Evolutionary conservation across 2,113 vertebrate species (phyloP), one percentile per base, ranked within the genome.

Genomic region (Larimichthys crocea): DNA sequence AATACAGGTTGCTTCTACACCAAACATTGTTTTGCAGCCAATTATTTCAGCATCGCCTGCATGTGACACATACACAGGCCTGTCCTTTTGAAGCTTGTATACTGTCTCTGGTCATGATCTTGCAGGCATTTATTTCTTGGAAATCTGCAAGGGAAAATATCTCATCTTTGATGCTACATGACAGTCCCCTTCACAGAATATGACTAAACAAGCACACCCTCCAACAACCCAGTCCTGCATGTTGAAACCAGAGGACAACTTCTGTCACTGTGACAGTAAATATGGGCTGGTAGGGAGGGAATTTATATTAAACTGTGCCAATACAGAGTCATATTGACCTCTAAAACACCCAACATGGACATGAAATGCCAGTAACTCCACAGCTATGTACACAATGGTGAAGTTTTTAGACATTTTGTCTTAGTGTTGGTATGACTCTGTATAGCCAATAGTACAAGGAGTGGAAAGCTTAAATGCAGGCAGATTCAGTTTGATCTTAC

Each of bases 51-150:
- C n/a, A 61, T 79, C 57, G 74, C 74, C 80, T 80, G 59, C 55
- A 76, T 74, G 66, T 86, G 86, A 90, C 79, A 85, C 74, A 80
- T 31, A 79, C 74, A 74, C 72, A 82, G 70, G 31, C 53, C 62
- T 84, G 84, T 90, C 87, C 75, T 83, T 90, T 84, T 82, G 85
- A 93, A 82, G 88, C 87, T 67, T 92, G 90, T 92, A 80, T 68
- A 64, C 84, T 83, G 89, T 91, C 91, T 85, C 61, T 82, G 83
- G 76, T 85, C 67, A 79, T 91, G 82, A 92, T 87, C 80, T 56
- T 62, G 77, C 74, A 90, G 86, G 79, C 90, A 92, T 92, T 93
- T 91, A 91, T 75, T 90, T 90, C 82, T 74, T 69, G 77, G 68
- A 79, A 86, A 91, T 89, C 66, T 79, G 82, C 82, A 77, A 83